Conservation (phyloP, 2,888 invertebrate species). For the Atrina japonica region DNA sequence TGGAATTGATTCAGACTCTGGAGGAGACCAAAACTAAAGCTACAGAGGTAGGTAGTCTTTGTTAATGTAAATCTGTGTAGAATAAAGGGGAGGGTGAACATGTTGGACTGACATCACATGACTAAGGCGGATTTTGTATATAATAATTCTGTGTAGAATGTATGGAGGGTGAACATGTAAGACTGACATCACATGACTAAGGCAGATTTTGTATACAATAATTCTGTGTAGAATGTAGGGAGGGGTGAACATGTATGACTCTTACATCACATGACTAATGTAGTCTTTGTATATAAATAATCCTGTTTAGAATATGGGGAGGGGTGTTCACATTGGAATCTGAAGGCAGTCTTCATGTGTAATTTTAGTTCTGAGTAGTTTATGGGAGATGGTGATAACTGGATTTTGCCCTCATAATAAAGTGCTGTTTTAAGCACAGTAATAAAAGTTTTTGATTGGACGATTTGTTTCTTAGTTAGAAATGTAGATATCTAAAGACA, state of each 20-base stretch:
- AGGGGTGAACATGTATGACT: neutral
- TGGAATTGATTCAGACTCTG: constrained; percentile 90
- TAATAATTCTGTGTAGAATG: neutral
- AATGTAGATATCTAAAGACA: too few relatives aligned
- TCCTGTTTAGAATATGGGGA: too few relatives aligned
- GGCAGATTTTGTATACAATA: neutral
- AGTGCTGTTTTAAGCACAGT: too few relatives aligned
- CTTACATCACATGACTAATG: neutral
- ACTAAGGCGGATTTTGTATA: neutral
- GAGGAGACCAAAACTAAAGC: constrained; percentile 95
- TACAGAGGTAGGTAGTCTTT: constrained; percentile 85
- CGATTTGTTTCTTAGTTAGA: too few relatives aligned
- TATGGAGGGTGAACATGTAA: neutral
- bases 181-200: neutral
- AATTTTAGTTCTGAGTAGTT: too few relatives aligned
- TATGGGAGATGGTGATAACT: too few relatives aligned
- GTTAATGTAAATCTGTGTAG: too few relatives aligned
- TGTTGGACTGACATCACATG: neutral
- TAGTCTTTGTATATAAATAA: neutral
- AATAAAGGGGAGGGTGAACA: too few relatives aligned
- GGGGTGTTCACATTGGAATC: too few relatives aligned
- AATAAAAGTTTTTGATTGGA: too few relatives aligned
- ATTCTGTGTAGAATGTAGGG: neutral
- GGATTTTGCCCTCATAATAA: too few relatives aligned
- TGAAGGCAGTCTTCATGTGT: too few relatives aligned